Percentiles rank a stretch among this genome's conserved stretches.
Evolutionary conservation across 2,113 vertebrate genomes (phyloP).

Genomic region (Carassius gibelio): DNA sequence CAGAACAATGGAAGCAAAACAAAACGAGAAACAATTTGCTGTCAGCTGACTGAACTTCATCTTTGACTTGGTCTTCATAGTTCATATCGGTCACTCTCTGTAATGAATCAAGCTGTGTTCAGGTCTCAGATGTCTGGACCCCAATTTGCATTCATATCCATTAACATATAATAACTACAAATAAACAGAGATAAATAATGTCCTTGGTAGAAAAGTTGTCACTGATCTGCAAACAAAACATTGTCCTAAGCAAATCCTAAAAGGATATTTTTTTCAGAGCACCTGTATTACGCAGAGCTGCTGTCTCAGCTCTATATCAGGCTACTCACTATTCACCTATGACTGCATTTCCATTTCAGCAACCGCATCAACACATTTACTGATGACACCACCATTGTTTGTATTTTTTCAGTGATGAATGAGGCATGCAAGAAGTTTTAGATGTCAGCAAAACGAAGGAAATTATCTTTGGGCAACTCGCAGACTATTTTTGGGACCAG

Average conservation of each 20-base stretch:
- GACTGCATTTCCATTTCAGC: slow-evolving; percentile 6
- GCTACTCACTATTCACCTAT: slow-evolving; percentile 5
- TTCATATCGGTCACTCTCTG: neutral
- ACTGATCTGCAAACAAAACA: neutral
- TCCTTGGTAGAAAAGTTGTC: no score
- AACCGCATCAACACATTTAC: slow-evolving; percentile 10
- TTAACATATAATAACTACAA: neutral
- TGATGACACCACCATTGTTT: slow-evolving; percentile 2
- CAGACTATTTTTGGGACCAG: neutral
- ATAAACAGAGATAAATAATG: neutral
- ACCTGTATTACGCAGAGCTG: neutral
- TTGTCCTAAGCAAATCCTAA: neutral
- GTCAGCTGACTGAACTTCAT: neutral
- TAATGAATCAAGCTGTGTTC: neutral
- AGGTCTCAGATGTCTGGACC: neutral
- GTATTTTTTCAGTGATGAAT: slow-evolving; percentile 6
- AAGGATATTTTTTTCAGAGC: neutral
- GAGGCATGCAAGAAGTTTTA: neutral
- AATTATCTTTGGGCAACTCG: neutral
- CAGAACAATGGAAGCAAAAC: no score
- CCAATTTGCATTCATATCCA: neutral
- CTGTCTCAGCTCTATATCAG: slow-evolving; percentile 9
- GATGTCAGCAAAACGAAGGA: neutral
- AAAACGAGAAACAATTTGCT: neutral
- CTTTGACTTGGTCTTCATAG: neutral